Percentiles rank a stretch among this genome's conserved stretches.
These are phyloP conservation scores for Arctia plantaginis DNA, from an alignment of 2,888 invertebrate genomes.

Conservation along the genomic window DNA sequence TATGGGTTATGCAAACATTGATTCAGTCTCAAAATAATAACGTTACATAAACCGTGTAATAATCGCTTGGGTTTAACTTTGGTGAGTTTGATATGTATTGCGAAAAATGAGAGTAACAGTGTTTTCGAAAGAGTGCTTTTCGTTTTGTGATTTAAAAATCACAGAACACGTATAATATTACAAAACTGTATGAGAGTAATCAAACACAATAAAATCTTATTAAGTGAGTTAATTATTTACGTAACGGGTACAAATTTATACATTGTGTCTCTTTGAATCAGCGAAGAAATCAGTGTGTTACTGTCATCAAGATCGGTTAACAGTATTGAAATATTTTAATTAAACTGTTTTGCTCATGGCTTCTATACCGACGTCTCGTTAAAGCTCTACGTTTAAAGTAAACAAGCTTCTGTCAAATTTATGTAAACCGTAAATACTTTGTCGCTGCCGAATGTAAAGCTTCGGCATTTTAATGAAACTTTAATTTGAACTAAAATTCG, in stretches of 20 bases:
- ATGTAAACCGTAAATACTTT: constrained; percentile 72
- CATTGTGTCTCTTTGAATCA: constrained; percentile 1
- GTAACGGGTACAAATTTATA: constrained; percentile 41
- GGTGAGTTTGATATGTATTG: constrained; percentile 38
- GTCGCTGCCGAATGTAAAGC: constrained; percentile 60
- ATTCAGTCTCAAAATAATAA: constrained; percentile 39
- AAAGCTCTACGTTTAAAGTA: constrained; percentile 57
- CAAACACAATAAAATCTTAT: constrained; percentile 41
- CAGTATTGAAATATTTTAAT: constrained; percentile 69
- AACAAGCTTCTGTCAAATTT: constrained; percentile 73
- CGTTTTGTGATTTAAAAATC: constrained; percentile 35
- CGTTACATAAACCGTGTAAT: constrained; percentile 43
- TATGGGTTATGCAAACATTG: constrained; percentile 48
- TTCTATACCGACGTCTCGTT: constrained; percentile 77
- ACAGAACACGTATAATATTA: constrained; percentile 44
- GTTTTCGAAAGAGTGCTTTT: constrained; percentile 40
- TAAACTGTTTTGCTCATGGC: constrained; percentile 74
- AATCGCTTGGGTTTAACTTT: constrained; percentile 34
- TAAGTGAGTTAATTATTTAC: constrained; percentile 32
- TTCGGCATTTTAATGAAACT: constrained; percentile 78
- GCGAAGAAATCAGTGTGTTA: not conserved
- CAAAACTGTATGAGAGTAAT: constrained; percentile 40
- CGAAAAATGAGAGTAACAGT: constrained; percentile 36
- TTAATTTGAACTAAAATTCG: constrained; percentile 71
- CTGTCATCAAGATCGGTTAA: constrained; percentile 12